Evolutionary conservation across 2,797 vertebrate genomes (phyloP).

Genomic region (Clangula hyemalis): DNA sequence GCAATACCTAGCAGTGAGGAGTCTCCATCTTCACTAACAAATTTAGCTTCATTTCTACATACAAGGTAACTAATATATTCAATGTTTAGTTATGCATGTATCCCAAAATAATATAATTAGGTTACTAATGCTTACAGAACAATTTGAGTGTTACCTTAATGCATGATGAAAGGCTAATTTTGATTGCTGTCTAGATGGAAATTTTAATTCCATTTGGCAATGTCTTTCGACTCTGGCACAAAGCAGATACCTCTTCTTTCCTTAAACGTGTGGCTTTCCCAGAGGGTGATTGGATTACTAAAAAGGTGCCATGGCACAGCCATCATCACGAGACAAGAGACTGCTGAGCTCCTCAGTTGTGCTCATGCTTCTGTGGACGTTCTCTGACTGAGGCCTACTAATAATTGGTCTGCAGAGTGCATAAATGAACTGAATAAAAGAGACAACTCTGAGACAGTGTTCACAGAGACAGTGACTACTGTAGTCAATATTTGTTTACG

Average conservation of each 20-base stretch:
- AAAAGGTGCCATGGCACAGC: not conserved
- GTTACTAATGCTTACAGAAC: slow-evolving; percentile 54
- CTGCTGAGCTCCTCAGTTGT: not conserved
- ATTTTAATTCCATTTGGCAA: slow-evolving; percentile 50
- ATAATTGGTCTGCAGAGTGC: not conserved
- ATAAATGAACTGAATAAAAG: not conserved
- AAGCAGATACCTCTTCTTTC: not conserved
- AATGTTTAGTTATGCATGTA: slow-evolving; percentile 57
- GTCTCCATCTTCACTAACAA: slow-evolving; percentile 13
- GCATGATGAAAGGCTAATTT: slow-evolving; percentile 60
- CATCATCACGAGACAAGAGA: not conserved
- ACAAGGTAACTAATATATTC: slow-evolving; percentile 15
- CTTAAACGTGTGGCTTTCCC: not conserved
- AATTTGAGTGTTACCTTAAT: slow-evolving; percentile 63
- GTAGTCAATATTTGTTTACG: not conserved
- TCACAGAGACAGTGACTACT: not conserved
- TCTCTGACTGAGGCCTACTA: not conserved
- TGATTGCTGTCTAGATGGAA: slow-evolving; percentile 46
- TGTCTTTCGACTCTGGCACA: not conserved
- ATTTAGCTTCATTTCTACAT: slow-evolving; percentile 35
- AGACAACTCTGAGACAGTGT: fast-evolving
- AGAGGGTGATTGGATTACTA: not conserved
- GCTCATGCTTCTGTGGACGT: not conserved
- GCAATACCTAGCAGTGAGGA: not conserved
- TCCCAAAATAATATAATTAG: slow-evolving; percentile 65